phyloP scores from a whole-genome alignment of 1,140 invertebrate genomes.

The Aradophagus sp. region DNA sequence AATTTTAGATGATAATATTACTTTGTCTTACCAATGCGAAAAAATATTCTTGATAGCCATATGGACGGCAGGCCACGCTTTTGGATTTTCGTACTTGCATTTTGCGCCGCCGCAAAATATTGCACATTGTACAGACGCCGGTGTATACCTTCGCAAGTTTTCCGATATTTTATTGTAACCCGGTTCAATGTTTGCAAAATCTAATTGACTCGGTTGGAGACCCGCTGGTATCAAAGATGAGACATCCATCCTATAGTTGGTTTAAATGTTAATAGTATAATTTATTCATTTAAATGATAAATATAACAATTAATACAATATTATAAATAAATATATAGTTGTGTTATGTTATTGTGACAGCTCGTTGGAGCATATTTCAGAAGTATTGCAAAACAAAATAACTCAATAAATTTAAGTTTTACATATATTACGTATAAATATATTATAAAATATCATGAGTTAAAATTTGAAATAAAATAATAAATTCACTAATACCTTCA shows the following conservation, averaged over 20 bases:
- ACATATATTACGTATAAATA: too few species aligned
- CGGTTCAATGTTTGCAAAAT: slow-evolving; percentile 59
- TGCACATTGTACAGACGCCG: slow-evolving; percentile 82
- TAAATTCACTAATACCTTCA: too few species aligned
- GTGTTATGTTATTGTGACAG: too few species aligned
- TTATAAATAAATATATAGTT: too few species aligned
- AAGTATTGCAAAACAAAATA: too few species aligned
- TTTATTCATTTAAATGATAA: too few species aligned
- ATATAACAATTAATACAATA: too few species aligned
- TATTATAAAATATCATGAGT: too few species aligned
- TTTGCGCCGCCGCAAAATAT: slow-evolving; percentile 87
- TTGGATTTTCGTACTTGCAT: slow-evolving; percentile 87
- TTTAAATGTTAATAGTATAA: background rate
- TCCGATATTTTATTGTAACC: slow-evolving; percentile 78
- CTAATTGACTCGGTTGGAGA: slow-evolving; percentile 62
- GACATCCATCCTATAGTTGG: slow-evolving; percentile 67
- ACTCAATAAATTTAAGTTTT: too few species aligned
- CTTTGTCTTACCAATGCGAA: slow-evolving; percentile 87
- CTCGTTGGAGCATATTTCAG: too few species aligned
- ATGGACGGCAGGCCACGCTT: slow-evolving; percentile 79
- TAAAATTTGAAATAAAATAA: too few species aligned
- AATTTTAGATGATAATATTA: too few species aligned
- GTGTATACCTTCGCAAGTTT: slow-evolving; percentile 77
- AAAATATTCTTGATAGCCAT: slow-evolving; percentile 86
- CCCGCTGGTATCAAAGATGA: slow-evolving; percentile 69